A percentile compares a stretch with the other conserved stretches of the same genome.
These are phyloP conservation scores for Drosophila lacicola DNA, from an alignment of 2,888 invertebrate species.

Conservation along the genomic window DNA sequence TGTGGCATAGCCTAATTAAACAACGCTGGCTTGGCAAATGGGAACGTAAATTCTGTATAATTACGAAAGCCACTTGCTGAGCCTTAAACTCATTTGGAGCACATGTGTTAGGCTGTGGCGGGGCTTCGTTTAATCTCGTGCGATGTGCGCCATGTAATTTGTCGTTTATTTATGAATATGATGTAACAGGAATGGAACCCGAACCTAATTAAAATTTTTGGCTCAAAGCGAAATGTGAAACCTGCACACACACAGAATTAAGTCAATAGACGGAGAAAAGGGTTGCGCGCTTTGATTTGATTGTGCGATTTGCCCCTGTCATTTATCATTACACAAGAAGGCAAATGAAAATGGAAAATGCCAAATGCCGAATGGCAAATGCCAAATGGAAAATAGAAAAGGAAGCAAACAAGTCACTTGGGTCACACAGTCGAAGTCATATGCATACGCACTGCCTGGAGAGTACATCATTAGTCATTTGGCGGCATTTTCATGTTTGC, in stretches of 20 bases:
- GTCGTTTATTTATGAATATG: slow-evolving; percentile 76
- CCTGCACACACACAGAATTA: slow-evolving; percentile 21
- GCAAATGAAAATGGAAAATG: slow-evolving; percentile 22
- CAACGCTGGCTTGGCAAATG: slow-evolving; percentile 56
- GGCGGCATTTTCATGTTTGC: slow-evolving; percentile 66
- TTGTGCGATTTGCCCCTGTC: slow-evolving; percentile 69
- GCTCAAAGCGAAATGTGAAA: slow-evolving; percentile 14
- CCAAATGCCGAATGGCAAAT: slow-evolving; percentile 13
- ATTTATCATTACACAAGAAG: slow-evolving; percentile 63
- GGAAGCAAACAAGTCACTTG: slow-evolving; percentile 53
- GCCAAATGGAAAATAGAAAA: slow-evolving; percentile 22
- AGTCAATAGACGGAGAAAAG: slow-evolving; percentile 68
- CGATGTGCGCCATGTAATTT: slow-evolving; percentile 62
- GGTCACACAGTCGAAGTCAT: slow-evolving; percentile 39
- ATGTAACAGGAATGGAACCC: slow-evolving; percentile 48
- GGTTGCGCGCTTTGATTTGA: slow-evolving; percentile 70
- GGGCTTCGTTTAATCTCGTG: slow-evolving; percentile 43
- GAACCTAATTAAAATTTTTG: slow-evolving; percentile 70
- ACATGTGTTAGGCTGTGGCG: slow-evolving; percentile 27
- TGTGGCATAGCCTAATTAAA: slow-evolving; percentile 62
- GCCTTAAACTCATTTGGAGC: slow-evolving; percentile 39
- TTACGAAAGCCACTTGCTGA: slow-evolving; percentile 56
- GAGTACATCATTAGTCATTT: slow-evolving; percentile 73
- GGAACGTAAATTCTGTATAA: slow-evolving; percentile 74
- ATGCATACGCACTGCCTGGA: slow-evolving; percentile 40